Base-by-base conservation (phyloP, 2,888 invertebrate species). In the Pollenia griseotomentosa region DNA sequence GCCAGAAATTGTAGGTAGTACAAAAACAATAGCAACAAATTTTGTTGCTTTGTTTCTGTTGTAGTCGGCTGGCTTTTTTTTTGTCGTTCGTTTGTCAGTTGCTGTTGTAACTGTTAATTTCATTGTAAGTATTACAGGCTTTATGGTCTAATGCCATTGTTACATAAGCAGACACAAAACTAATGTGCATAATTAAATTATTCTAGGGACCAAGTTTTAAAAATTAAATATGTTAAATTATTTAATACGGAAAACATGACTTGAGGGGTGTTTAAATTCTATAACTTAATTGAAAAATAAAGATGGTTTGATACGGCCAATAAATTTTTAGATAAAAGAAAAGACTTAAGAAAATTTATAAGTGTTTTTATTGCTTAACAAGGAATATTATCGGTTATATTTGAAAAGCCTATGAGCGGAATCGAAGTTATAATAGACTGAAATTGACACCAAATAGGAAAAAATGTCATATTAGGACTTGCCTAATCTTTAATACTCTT, bases 141-240 rank as follows among this genome's bases (percentile, higher is more conserved):
- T 82, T 75, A 61, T 59, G 66, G 66, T 82, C 74, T 75, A 75
- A 82, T 73, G 57, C 74, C 66, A 59, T n/a, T 75, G 51, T 55
- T 19, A 46, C 0, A 46, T 16, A 16, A 44, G 42, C 10, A 33
- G 33, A 71, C 8, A 51, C 59, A 33, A 68, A 68, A 75, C 57
- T 57, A 75, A 75, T 75, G 68, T 51, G 57, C 66, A 74, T 82
- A 82, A 82, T 82, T 68, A 42, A 82, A 68, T 66, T 48, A 68
- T 59, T 59, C 40, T 10, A 59, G 61, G 51, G 68, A 55, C 42
- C 10, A 79, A 79, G 68, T 70, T 70, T 79, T 70, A 79, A 70
- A 16, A 16, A 63, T 63, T 10, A 63, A 63, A 63, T 63, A n/a
- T 63, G 44, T 63, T 44, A 53, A 70, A 80, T 70, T 70, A 80